phyloP scores from a whole-genome alignment of 2,113 vertebrate genomes.

The Synchiropus splendidus region DNA sequence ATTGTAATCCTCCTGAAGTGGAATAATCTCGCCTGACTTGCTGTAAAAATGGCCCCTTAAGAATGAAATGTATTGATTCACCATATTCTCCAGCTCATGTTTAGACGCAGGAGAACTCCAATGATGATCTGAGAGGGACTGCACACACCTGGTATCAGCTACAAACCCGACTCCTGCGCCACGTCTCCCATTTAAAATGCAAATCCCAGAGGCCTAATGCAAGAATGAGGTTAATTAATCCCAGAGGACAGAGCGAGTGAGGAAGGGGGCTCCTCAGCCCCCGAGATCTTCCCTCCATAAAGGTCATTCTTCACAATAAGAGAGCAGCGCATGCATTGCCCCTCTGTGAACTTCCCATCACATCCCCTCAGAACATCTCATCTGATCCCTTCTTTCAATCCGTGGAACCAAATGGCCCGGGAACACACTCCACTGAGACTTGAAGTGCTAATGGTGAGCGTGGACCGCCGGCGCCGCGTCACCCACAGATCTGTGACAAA shows the following conservation, averaged over 20 bases:
- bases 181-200: constrained; percentile 25
- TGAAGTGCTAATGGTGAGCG: constrained; percentile 47
- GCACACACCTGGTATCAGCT: constrained; percentile 31
- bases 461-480: constrained; percentile 39
- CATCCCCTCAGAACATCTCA: constrained; percentile 38
- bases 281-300: constrained; percentile 46
- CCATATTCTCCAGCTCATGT: too few species aligned
- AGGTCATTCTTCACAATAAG: constrained; percentile 56
- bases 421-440: constrained; percentile 34
- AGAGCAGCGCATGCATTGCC: constrained; percentile 34
- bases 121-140: constrained; percentile 5
- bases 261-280: constrained; percentile 30
- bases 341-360: constrained; percentile 34
- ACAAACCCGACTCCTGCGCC: neutral
- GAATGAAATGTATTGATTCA: too few species aligned
- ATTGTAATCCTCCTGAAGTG: too few species aligned
- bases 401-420: constrained; percentile 29
- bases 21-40: too few species aligned
- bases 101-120: too few species aligned
- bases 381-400: constrained; percentile 48
- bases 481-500: constrained; percentile 49
- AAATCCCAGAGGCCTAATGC: constrained; percentile 45
- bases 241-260: constrained; percentile 45
- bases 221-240: constrained; percentile 59
- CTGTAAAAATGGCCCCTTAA: too few species aligned